Evolutionary conservation across 2,888 invertebrate genomes (phyloP).

Genomic region (Cryptophagus acutangulus): DNA sequence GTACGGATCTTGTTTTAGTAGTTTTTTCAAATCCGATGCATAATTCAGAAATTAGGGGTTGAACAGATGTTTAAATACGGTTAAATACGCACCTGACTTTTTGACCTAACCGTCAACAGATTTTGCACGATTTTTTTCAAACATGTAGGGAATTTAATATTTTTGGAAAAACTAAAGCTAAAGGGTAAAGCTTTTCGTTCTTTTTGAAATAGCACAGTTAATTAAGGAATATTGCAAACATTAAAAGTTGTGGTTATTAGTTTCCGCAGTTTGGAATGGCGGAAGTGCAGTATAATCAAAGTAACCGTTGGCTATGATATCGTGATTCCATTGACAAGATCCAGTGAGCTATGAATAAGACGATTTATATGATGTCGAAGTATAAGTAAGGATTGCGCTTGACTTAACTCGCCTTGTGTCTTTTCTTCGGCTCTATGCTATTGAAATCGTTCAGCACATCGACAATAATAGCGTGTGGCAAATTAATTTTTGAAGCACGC

Average conservation of each 20-base stretch:
- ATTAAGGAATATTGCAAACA: neutral
- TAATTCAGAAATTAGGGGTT: constrained; percentile 27
- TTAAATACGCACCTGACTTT: constrained; percentile 38
- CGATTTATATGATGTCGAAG: constrained; percentile 14
- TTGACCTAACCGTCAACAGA: constrained; percentile 32
- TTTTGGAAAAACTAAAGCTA: no score
- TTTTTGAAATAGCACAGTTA: neutral
- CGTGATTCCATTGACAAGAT: constrained; percentile 27
- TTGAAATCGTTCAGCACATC: no score
- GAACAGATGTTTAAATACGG: constrained; percentile 35
- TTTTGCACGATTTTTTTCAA: constrained; percentile 12
- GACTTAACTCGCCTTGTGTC: neutral
- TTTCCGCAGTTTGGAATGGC: constrained; percentile 14
- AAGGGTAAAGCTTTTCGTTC: no score
- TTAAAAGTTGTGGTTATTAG: constrained; percentile 14
- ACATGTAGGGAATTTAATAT: no score
- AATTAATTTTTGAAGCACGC: constrained; percentile 13
- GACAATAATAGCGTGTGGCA: constrained; percentile 1
- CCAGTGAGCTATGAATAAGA: constrained; percentile 17
- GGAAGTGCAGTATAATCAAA: constrained; percentile 14
- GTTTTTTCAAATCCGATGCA: constrained; percentile 26
- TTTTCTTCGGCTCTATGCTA: neutral
- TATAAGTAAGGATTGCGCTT: neutral
- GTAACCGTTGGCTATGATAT: constrained; percentile 26
- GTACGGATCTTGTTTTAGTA: constrained; percentile 21